These are phyloP conservation scores for Campoplex nolae DNA, from an alignment of 2,888 invertebrate genomes.

Conservation along the genomic window DNA sequence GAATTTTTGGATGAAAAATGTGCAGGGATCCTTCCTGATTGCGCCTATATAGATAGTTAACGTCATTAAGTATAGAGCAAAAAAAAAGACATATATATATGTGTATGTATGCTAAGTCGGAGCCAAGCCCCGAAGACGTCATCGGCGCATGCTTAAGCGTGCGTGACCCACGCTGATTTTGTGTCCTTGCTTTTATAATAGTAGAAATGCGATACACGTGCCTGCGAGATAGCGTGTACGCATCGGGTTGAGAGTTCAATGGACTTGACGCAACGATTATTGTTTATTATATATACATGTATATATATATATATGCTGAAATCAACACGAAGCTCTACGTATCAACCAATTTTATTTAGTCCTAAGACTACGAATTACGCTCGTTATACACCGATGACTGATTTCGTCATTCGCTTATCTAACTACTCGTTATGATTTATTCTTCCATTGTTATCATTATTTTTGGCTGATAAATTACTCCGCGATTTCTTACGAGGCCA, in stretches of 20 bases:
- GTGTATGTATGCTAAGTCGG: background rate
- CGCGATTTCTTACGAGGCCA: background rate
- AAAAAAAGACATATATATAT: background rate
- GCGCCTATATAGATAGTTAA: background rate
- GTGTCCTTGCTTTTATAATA: constrained; percentile 34
- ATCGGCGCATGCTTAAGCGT: constrained; percentile 51
- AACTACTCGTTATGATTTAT: background rate
- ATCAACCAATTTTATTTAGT: background rate
- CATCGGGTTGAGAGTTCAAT: constrained; percentile 6
- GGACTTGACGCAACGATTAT: constrained; percentile 7
- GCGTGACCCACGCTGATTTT: constrained; percentile 62
- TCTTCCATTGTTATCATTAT: background rate
- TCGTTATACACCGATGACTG: background rate
- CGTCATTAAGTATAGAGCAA: background rate
- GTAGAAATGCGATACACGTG: constrained; percentile 65
- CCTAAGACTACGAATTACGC: background rate
- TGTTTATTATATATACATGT: constrained; percentile 6
- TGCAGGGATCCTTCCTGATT: constrained; percentile 5
- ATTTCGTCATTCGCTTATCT: background rate
- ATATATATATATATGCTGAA: background rate
- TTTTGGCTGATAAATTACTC: background rate
- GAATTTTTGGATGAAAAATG: background rate
- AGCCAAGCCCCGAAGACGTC: constrained; percentile 46
- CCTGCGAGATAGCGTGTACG: constrained; percentile 50
- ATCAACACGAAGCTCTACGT: too few relatives aligned